These are phyloP conservation scores for Leptinotarsa rubiginosa DNA, from an alignment of 2,888 invertebrate species.

Conservation along the genomic window DNA sequence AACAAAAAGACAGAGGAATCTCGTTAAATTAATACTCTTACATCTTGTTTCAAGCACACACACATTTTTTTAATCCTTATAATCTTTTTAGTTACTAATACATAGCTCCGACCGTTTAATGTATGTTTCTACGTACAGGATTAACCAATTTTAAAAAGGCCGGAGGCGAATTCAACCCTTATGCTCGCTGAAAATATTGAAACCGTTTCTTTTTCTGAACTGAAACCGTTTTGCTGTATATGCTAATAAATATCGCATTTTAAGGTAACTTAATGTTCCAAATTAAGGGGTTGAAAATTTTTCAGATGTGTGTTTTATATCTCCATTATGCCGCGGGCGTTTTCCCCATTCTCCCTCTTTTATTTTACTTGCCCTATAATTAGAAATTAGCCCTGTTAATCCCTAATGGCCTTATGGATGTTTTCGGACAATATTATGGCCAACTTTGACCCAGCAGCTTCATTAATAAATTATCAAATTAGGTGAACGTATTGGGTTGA, in stretches of 20 bases:
- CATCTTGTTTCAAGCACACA: conserved; percentile 50
- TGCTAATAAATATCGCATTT: conserved; percentile 63
- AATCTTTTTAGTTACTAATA: conserved; percentile 64
- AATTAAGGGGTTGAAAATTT: conserved; percentile 63
- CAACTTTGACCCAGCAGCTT: conserved; percentile 53
- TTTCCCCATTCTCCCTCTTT: conserved; percentile 52
- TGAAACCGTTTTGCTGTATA: conserved; percentile 34
- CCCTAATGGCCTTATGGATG: conserved; percentile 59
- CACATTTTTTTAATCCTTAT: conserved; percentile 60
- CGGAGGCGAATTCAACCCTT: conserved; percentile 56
- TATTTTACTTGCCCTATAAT: conserved; percentile 61
- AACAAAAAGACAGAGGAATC: conserved; percentile 41
- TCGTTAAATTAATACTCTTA: conserved; percentile 44
- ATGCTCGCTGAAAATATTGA: conserved; percentile 53
- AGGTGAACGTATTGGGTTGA: conserved; percentile 41
- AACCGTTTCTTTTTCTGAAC: conserved; percentile 60
- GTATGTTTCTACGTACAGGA: conserved; percentile 62
- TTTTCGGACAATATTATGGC: conserved; percentile 57
- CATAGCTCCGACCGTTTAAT: conserved; percentile 58
- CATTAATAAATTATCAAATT: conserved; percentile 57
- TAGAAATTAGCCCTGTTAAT: conserved; percentile 60
- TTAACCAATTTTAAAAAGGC: conserved; percentile 61
- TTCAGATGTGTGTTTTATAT: conserved; percentile 56
- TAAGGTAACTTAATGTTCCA: conserved; percentile 64
- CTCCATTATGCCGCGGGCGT: conserved; percentile 48